phyloP scores from a whole-genome alignment of 2,113 vertebrate species.

The Theristicus caerulescens region DNA sequence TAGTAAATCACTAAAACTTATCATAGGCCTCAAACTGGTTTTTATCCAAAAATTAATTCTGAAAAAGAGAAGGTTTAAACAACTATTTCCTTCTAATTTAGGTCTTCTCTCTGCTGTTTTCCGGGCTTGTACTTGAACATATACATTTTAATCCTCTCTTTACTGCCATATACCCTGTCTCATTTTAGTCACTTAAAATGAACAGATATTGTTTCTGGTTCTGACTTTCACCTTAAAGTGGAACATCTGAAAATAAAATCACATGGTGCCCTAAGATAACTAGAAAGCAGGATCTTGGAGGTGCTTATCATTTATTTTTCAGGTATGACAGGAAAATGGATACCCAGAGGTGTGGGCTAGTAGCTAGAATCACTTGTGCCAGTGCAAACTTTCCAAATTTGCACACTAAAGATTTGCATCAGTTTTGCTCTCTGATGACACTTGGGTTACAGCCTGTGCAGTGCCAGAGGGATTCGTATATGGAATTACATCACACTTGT shows the following conservation, averaged over 20 bases:
- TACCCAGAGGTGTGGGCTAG: neutral
- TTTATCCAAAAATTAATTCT: neutral
- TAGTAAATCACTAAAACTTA: neutral
- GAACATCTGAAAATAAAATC: neutral
- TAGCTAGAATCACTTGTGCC: neutral
- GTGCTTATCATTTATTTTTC: neutral
- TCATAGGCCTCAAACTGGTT: neutral
- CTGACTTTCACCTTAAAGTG: neutral
- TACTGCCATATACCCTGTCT: neutral
- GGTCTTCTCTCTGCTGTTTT: neutral
- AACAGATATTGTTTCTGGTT: neutral
- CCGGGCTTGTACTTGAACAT: neutral
- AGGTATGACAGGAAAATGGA: neutral
- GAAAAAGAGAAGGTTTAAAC: neutral
- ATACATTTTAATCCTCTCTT: neutral
- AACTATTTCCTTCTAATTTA: neutral
- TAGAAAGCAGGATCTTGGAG: neutral
- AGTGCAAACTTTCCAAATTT: neutral
- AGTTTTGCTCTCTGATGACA: neutral
- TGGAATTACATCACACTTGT: neutral
- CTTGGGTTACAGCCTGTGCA: neutral
- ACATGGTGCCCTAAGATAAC: neutral
- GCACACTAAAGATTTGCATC: neutral
- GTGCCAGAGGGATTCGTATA: rapidly evolving
- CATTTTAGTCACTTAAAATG: neutral